Evolutionary conservation across 2,888 invertebrate genomes (phyloP), one percentile per base, ranked within the genome.

Genomic region (Apocheima hispidaria): DNA sequence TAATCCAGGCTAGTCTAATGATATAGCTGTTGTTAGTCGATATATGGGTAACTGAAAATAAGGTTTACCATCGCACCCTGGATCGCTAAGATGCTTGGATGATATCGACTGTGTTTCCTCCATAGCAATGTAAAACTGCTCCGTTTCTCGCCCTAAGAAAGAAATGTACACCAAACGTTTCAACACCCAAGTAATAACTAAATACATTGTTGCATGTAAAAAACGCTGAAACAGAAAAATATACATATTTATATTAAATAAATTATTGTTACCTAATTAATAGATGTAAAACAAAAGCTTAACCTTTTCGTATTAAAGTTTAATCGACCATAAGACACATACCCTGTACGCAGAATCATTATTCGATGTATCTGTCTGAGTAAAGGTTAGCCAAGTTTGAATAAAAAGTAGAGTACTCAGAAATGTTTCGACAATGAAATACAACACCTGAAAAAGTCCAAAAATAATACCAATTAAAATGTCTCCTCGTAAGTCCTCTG

Each of bases 361-460:
- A 33, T 33, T 59, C 0, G 44, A 30, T 9, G 36, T 52, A 5
- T 3, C 2, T 6, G 35, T 44, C 20, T 50, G 35, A 1, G 36
- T 55, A 18, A 18, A 38, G 2, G 38, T 44, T 14, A 60, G n/a
- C 38, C 44, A 44, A 21, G 7, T 4, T 33, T 61, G 51, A 4
- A 56, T 23, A 12, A 40, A 61, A 10, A 23, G 5, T 20, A 61
- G 18, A 0, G 55, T 26, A 7, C 46, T 55, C 0, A 61, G 10
- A 20, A 56, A 61, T 2, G 51, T 51, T 12, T 56, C 51, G 0
- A 16, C 7, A 1, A 51, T 30, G 28, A 61, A 51, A 14, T 46
- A 30, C 6, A 61, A 26, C 21, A 61, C 30, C 60, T 61, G 46
- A 4, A 54, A 60, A 46, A 7, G 26, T n/a, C n/a, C 3, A 26